These are phyloP conservation scores for Coturnix japonica DNA, from an alignment of 2,113 vertebrate genomes.

Conservation along the genomic window DNA sequence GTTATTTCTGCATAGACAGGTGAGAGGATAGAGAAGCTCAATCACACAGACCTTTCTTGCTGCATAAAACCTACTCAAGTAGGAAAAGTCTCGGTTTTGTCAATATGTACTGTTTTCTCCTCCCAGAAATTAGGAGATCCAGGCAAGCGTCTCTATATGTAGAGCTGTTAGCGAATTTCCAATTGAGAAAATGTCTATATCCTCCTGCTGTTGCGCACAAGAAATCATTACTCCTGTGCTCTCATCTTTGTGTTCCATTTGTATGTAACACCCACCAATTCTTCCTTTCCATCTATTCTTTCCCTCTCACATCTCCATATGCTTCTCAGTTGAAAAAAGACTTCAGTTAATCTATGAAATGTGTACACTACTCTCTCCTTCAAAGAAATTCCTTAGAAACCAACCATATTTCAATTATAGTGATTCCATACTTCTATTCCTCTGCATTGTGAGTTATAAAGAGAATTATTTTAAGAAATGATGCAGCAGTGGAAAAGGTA, in stretches of 20 bases:
- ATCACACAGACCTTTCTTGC: background rate
- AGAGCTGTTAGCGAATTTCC: background rate
- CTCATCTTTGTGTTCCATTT: conserved; percentile 16
- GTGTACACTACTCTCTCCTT: conserved; percentile 18
- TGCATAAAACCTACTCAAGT: background rate
- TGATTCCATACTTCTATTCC: conserved; percentile 31
- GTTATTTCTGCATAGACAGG: background rate
- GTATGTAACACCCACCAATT: background rate
- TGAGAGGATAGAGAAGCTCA: background rate
- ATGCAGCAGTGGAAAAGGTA: background rate
- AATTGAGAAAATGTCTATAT: background rate
- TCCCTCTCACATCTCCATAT: conserved; percentile 30
- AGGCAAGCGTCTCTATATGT: background rate
- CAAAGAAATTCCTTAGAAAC: conserved; percentile 63
- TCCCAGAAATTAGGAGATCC: background rate
- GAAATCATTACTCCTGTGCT: background rate
- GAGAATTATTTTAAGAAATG: conserved; percentile 6
- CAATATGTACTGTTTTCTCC: fast-evolving
- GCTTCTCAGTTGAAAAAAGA: conserved; percentile 18
- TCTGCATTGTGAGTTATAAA: background rate
- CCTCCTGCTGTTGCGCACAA: background rate
- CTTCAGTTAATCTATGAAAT: conserved; percentile 41
- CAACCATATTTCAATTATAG: conserved; percentile 51
- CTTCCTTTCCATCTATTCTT: background rate
- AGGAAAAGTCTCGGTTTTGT: background rate